These are phyloP conservation scores for Equus przewalskii DNA, from an alignment of 2,113 vertebrate species.

Conservation along the genomic window DNA sequence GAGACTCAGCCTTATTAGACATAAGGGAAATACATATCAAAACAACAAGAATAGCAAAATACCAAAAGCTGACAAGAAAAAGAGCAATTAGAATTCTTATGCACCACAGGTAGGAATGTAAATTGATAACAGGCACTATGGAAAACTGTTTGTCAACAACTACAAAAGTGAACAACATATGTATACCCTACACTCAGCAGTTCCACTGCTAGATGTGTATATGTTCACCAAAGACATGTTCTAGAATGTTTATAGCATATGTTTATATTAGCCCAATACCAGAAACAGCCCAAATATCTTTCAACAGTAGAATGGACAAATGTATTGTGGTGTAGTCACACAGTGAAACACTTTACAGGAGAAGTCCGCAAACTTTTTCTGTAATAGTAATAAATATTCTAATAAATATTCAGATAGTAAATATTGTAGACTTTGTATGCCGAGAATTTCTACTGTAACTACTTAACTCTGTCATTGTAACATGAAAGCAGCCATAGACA, in stretches of 20 bases:
- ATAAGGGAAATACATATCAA: slow-evolving; percentile 34
- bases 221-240: neutral
- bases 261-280: neutral
- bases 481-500: neutral
- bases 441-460: neutral
- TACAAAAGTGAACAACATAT: neutral
- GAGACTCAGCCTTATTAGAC: neutral
- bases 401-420: neutral
- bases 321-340: neutral
- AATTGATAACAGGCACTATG: neutral
- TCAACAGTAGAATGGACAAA: neutral
- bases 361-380: neutral
- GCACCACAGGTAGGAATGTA: neutral
- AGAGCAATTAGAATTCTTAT: neutral
- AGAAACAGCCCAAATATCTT: neutral
- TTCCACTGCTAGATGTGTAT: neutral
- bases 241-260: slow-evolving; percentile 8
- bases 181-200: neutral
- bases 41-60: slow-evolving; percentile 30
- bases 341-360: neutral
- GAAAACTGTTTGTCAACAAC: neutral
- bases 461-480: neutral
- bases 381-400: too few species aligned
- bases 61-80: neutral
- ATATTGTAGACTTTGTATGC: neutral